Conservation (phyloP, 2,888 invertebrate genomes). For the Zaprionus obscuricornis region DNA sequence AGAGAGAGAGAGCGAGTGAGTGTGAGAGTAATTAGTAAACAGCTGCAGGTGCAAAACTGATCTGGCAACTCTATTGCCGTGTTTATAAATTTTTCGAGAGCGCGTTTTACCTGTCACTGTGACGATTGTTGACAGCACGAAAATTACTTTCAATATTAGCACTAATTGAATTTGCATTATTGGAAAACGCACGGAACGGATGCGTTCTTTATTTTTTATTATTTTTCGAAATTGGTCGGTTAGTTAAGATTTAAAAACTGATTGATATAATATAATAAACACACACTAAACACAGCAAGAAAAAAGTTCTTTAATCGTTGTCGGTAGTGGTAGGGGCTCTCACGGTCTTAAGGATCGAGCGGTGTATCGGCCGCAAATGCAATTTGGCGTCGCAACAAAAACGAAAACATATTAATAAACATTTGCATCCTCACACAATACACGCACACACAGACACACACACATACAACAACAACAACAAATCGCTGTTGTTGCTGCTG, state of each 20-base stretch:
- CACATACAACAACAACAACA: constrained; percentile 28
- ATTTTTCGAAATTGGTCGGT: not conserved
- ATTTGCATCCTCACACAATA: constrained; percentile 74
- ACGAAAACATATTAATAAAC: constrained; percentile 71
- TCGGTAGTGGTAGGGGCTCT: not conserved
- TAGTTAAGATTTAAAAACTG: constrained; percentile 26
- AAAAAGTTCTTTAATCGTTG: constrained; percentile 9
- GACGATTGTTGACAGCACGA: constrained; percentile 83
- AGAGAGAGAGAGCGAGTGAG: constrained; percentile 7
- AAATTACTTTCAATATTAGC: constrained; percentile 77
- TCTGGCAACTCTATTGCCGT: constrained; percentile 46
- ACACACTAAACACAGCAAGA: not conserved
- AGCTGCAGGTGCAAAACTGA: constrained; percentile 15
- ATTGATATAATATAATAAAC: no score
- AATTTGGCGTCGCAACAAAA: constrained; percentile 73
- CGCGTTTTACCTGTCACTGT: constrained; percentile 76
- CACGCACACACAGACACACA: no score
- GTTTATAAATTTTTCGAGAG: constrained; percentile 23
- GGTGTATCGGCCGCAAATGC: constrained; percentile 71
- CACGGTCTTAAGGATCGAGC: constrained; percentile 61
- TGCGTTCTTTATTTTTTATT: no score
- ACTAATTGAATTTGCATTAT: constrained; percentile 74
- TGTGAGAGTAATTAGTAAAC: constrained; percentile 24
- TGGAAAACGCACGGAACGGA: constrained; percentile 51
- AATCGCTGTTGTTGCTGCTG: constrained; percentile 23